Base-by-base conservation (phyloP, 2,797 vertebrate genomes). In the Sebastes goodei region DNA sequence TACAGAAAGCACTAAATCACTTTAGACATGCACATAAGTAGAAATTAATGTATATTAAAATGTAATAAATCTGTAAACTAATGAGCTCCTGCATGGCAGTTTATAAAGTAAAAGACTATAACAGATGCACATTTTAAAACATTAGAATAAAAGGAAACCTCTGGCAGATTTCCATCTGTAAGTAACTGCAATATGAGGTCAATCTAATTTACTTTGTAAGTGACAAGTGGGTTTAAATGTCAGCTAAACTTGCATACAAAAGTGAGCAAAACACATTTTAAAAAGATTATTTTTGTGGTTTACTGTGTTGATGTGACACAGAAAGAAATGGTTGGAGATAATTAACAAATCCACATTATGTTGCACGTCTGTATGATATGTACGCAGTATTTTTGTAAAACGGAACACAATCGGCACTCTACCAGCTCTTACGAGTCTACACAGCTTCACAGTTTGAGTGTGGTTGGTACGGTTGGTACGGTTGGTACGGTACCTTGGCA, bases 401-500 rank as follows among this genome's bases (percentile, higher is more conserved):
- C 52, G 32, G 42, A 29, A 56, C 38, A 21, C 10, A 14, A 32
- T 12, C 20, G 3, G 20, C 35, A 5, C 56, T 55, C 23, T 35
- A 14, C 15, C 59, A 52, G 46, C 46, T 52, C 46, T n/a, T 20
- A 52, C 3, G 20, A 52, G 46, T 52, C 46, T 49, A 17, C 46
- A 52, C 17, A 56, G 15, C 49, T 49, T 63, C 71, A 3, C 6
- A 14, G 46, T 8, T 73, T 46, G 59, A 52, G 9, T 12, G 49
- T 60, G 27, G 11, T 35, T 33, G 9, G 32, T 33, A 10, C 1
- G 23, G 33, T 33, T 12, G 35, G 35, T 38, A 38, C 46, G 17
- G 46, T 33, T 12, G 35, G 35, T 38, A 38, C 46, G 20, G 46
- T 93, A 98, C 97, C 96, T 98, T 98, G 73, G 85, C 88, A 3